These are phyloP conservation scores for Asobara japonica DNA, from an alignment of 1,140 invertebrate genomes.

Conservation along the genomic window DNA sequence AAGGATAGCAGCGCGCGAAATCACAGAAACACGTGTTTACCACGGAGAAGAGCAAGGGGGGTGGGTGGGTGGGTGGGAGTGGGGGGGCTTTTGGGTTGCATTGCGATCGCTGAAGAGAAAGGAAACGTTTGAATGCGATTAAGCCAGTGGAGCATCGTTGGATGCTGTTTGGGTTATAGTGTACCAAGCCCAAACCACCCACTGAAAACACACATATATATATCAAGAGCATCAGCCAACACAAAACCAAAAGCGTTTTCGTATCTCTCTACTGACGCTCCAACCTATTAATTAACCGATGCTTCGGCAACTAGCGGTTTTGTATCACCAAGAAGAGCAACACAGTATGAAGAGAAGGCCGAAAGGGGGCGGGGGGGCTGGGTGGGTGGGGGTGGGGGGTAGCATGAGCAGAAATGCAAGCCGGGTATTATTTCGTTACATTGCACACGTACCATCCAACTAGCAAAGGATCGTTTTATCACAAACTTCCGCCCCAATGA, in stretches of 20 bases:
- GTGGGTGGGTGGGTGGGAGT: not conserved
- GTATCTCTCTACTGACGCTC: conserved; percentile 6
- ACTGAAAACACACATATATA: not conserved
- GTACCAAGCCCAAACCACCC: not conserved
- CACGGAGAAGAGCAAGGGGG: too few relatives aligned
- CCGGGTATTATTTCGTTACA: conserved; percentile 49
- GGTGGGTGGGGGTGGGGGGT: not conserved
- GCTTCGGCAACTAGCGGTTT: conserved; percentile 10
- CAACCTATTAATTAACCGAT: conserved; percentile 9
- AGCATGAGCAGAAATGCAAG: not conserved
- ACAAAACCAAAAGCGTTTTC: conserved; percentile 11
- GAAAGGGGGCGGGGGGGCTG: not conserved
- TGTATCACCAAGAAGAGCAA: not conserved
- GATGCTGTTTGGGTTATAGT: conserved; percentile 13
- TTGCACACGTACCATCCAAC: conserved; percentile 31
- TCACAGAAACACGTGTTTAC: conserved; percentile 51
- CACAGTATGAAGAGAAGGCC: not conserved
- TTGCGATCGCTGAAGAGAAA: conserved; percentile 1
- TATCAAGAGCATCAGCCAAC: not conserved
- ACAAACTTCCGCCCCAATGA: conserved; percentile 43
- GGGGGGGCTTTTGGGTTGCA: not conserved
- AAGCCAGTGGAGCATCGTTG: conserved; percentile 38
- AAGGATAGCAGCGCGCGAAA: conserved; percentile 32
- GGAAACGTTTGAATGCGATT: conserved; percentile 46
- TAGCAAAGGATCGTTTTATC: conserved; percentile 50